Evolutionary conservation across 2,113 vertebrate genomes (phyloP), one percentile per base, ranked within the genome.

Genomic region (Myrmophylax atrothorax): DNA sequence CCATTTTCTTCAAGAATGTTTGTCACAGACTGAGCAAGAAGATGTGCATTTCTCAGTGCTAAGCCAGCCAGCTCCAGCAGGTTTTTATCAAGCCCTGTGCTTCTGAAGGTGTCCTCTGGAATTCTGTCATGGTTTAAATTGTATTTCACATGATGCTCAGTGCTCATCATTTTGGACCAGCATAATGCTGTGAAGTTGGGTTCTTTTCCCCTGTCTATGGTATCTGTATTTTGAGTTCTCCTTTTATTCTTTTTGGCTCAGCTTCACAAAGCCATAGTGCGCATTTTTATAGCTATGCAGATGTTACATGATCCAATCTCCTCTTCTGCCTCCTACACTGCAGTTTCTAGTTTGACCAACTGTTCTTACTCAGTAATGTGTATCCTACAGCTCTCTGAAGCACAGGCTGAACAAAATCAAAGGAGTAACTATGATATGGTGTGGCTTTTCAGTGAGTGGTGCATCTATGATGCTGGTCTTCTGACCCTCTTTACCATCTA

Each of bases 241-340:
- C 19, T 85, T 83, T 77, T 56, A 44, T 55, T 68, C 47, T 63
- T 91, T 56, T 84, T 73, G 58, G 49, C 55, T 94, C 55, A 83
- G 55, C 33, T 42, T 72, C 68, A 50, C 26, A 88, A 87, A 85
- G 59, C 40, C 35, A 55, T 9, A 25, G 31, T 16, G 14, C 55
- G 56, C 11, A 12, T 16, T 92, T 92, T 70, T 70, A 84, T 28
- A 76, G 66, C 67, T 90, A 42, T 91, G 74, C 75, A 96, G 93
- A 93, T 93, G 59, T 83, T 93, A 80, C 58, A 77, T 55, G 87
- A 95, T 85, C 50, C 80, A 62, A 80, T 84, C 68, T 89, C 22
- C 63, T 88, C 60, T 90, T 74, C 72, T 93, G 37, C 37, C 78
- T 94, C 89, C 84, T 66, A 50, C 2, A 0, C 29, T 80, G 47